Conservation (phyloP, 2,888 invertebrate species). For the Mimas tiliae region DNA sequence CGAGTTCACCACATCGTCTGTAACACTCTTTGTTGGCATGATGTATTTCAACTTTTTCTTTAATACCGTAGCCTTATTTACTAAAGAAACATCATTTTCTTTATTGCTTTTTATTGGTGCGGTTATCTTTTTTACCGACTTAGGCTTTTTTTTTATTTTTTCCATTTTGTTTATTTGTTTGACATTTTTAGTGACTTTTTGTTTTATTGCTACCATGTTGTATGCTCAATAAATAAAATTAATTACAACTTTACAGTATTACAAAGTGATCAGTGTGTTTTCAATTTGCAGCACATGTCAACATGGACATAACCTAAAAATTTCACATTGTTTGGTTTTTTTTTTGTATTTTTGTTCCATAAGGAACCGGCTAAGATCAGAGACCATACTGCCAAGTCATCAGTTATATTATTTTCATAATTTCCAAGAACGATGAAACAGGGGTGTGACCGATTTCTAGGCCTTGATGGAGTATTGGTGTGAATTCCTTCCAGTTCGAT, state of each 20-base stretch:
- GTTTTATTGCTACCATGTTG: slow-evolving; percentile 26
- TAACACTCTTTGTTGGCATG: slow-evolving; percentile 66
- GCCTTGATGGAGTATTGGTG: too few species aligned
- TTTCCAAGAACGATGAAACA: too few species aligned
- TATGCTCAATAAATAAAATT: not conserved
- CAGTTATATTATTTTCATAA: too few species aligned
- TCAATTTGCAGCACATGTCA: not conserved
- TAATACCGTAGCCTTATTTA: slow-evolving; percentile 24
- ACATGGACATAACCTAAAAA: slow-evolving; percentile 7
- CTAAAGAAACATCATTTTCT: not conserved
- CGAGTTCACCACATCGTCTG: slow-evolving; percentile 56
- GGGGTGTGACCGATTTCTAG: too few species aligned
- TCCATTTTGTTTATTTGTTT: slow-evolving; percentile 15
- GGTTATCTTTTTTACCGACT: not conserved
- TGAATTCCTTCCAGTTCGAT: too few species aligned
- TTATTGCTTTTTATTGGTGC: slow-evolving; percentile 1
- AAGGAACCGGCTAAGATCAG: too few species aligned
- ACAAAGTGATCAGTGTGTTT: not conserved
- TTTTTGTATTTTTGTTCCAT: too few species aligned
- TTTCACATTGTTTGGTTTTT: not conserved
- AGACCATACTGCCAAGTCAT: too few species aligned
- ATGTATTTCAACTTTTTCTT: slow-evolving; percentile 58
- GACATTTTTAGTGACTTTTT: slow-evolving; percentile 16
- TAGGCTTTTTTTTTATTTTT: slow-evolving; percentile 23
- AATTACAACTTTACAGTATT: not conserved